A percentile compares a stretch with the other conserved stretches of the same genome.
Evolutionary conservation across 35 echinoderm and acorn worm species (phyloP).

Genomic region (Eucidaris tribuloides): DNA sequence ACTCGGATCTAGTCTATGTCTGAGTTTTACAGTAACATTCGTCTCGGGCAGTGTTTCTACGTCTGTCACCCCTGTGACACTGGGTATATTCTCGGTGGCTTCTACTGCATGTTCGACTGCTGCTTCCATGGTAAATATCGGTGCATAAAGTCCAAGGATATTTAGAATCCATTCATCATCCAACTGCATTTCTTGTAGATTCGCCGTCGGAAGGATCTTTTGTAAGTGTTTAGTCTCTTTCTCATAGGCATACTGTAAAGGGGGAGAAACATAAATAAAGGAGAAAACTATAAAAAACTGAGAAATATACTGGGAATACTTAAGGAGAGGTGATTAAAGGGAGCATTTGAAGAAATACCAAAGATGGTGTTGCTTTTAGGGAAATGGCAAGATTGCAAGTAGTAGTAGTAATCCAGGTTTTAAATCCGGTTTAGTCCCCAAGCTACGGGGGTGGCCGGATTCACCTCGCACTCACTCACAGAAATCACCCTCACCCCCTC

Average conservation of each 20-base stretch:
- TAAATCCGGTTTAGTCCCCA: too few species aligned
- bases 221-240: slow-evolving; percentile 38
- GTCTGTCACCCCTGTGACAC: not conserved
- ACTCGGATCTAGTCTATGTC: not conserved
- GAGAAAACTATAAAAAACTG: not conserved
- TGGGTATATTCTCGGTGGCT: not conserved
- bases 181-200: slow-evolving; percentile 36
- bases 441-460: too few species aligned
- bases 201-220: slow-evolving; percentile 24
- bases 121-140: slow-evolving; percentile 4
- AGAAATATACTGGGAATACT: too few species aligned
- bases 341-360: too few species aligned
- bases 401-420: too few species aligned
- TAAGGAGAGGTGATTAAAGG: too few species aligned
- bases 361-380: too few species aligned
- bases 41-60: not conserved
- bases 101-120: not conserved
- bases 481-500: too few species aligned
- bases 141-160: slow-evolving; percentile 62
- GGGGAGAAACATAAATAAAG: not conserved
- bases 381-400: too few species aligned
- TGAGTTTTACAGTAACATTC: not conserved
- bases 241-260: slow-evolving; percentile 49
- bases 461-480: too few species aligned
- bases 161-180: slow-evolving; percentile 77